Evolutionary conservation across 2,797 vertebrate genomes (phyloP), one percentile per base, ranked within the genome.

Genomic region (Lophius americanus): DNA sequence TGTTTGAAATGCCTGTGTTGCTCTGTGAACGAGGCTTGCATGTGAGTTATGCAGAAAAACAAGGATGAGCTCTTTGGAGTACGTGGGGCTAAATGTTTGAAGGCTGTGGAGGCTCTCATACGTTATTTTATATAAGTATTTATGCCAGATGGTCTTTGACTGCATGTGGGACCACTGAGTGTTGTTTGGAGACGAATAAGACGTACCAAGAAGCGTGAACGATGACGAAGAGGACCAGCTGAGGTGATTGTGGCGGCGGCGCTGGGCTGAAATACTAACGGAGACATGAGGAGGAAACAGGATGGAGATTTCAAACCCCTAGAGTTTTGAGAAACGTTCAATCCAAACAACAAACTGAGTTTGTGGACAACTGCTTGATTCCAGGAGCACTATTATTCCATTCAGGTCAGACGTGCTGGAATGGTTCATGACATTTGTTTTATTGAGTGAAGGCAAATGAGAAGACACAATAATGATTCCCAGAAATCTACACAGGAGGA

Each of bases 401-500:
- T 33, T 32, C 3, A 52, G 43, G 12, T 62, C 7, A 64, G 56
- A 56, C 9, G 7, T 43, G 55, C 23, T 43, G 12, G 4, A 53
- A 14, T 6, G 3, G 6, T 33, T 59, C 61, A 56, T 4, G 59
- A 53, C 11, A 7, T 43, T 53, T 43, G 35, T 60, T 64, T 74
- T 54, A 50, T 12, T 38, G 48, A 49, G 13, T 38, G 44, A 59
- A 35, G 62, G 50, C 4, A 69, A 68, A 70, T 23, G 62, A 47
- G 5, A 69, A 68, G 68, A 59, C 9, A 51, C 36, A 64, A 65
- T 33, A 70, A 23, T 23, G 23, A 23, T 23, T 23, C 23, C 23
- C 23, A 23, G 23, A 23, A 23, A 23, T 23, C 23, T 23, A 23
- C 3, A 57, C 35, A 55, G 55, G 10, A 65, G 67, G 46, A 49